Conservation (phyloP, 1,140 invertebrate genomes). For the Leptinotarsa undecemlineata region DNA sequence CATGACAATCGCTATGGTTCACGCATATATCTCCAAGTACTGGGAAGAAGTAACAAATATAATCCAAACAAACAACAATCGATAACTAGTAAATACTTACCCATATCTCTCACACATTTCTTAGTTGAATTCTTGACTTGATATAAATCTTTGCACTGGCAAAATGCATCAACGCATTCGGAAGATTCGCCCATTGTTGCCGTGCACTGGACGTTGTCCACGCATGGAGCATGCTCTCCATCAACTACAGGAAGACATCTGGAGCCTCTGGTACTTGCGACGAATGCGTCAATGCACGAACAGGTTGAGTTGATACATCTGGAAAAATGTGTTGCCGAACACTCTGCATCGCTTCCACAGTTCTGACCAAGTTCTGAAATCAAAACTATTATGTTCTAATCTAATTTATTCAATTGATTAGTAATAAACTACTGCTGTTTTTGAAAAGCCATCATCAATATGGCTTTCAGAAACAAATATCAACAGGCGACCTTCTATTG, state of each 20-base stretch:
- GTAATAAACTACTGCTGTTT: no score
- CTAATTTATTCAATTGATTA: no score
- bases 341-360: slow-evolving; percentile 12
- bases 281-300: background rate
- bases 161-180: slow-evolving; percentile 27
- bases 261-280: slow-evolving; percentile 10
- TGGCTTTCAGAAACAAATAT: no score
- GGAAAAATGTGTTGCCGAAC: slow-evolving; percentile 8
- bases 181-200: slow-evolving; percentile 19
- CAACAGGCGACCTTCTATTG: no score
- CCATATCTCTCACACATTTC: slow-evolving; percentile 31
- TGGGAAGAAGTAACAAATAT: slow-evolving; percentile 19
- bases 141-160: slow-evolving; percentile 32
- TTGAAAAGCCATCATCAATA: no score
- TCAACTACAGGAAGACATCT: slow-evolving; percentile 3
- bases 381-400: background rate
- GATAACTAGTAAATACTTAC: slow-evolving; percentile 24
- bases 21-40: slow-evolving; percentile 35
- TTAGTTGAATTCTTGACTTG: slow-evolving; percentile 26
- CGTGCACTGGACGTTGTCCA: slow-evolving; percentile 18
- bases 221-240: slow-evolving; percentile 2
- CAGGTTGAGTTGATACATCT: slow-evolving; percentile 11
- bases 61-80: no score
- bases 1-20: slow-evolving; percentile 34
- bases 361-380: slow-evolving; percentile 18